These are phyloP conservation scores for Eulemur albifrons DNA, from an alignment of 2,797 vertebrate species.

Conservation along the genomic window DNA sequence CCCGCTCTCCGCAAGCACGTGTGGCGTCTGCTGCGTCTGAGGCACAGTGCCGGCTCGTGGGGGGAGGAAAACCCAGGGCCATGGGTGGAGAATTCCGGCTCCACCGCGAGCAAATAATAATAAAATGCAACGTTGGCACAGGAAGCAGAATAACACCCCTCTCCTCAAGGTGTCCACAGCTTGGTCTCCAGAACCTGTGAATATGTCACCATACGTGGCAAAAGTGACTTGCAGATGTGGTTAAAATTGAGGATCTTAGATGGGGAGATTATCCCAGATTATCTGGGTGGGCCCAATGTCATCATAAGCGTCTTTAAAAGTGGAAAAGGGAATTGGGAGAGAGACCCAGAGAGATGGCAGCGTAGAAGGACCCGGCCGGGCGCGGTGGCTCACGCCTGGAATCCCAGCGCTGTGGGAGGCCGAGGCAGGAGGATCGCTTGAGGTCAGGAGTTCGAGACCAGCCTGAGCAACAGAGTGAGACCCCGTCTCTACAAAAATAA, in stretches of 20 bases:
- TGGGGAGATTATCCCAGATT: neutral
- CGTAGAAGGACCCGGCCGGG: neutral
- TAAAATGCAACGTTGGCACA: neutral
- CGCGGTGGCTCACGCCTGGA: too few species aligned
- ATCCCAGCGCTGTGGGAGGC: too few species aligned
- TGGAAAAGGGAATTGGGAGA: neutral
- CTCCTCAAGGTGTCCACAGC: accelerated
- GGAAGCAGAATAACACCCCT: too few species aligned
- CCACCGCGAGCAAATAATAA: neutral
- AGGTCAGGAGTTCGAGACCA: too few species aligned
- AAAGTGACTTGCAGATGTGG: neutral
- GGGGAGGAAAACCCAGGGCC: neutral
- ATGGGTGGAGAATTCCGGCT: neutral
- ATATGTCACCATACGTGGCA: accelerated
- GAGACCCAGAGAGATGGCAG: neutral
- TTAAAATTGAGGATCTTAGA: neutral
- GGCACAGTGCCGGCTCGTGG: accelerated
- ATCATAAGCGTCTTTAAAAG: neutral
- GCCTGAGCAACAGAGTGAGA: too few species aligned
- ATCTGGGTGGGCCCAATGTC: neutral
- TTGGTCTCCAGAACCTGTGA: neutral
- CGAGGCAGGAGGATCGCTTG: too few species aligned
- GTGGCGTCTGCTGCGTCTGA: too few species aligned
- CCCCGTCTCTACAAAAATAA: too few species aligned
- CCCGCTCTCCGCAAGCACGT: neutral